Evolutionary conservation across 2,113 vertebrate genomes (phyloP).

Genomic region (Tenrec ecaudatus): DNA sequence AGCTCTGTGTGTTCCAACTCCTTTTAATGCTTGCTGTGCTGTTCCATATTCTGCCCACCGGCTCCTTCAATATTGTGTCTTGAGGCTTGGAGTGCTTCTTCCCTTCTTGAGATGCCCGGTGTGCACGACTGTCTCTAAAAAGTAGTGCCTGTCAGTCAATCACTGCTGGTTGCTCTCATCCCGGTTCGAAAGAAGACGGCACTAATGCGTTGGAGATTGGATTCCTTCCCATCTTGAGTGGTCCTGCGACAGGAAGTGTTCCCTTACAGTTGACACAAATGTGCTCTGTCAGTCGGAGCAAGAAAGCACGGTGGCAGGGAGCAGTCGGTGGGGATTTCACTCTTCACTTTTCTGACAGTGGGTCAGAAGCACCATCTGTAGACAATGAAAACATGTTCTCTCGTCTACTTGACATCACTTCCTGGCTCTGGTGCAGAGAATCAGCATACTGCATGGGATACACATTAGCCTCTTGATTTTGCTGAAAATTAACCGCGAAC

Average conservation of each 20-base stretch:
- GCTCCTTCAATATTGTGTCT: too few relatives aligned
- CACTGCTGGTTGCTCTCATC: not conserved
- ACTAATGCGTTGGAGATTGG: not conserved
- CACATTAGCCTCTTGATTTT: too few relatives aligned
- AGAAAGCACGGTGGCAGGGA: not conserved
- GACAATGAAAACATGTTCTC: not conserved
- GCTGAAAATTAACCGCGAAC: conserved; percentile 15
- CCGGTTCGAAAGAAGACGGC: not conserved
- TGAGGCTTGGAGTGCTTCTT: too few relatives aligned
- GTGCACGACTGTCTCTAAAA: not conserved
- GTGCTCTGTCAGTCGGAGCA: not conserved
- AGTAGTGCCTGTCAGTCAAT: not conserved
- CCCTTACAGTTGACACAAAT: not conserved
- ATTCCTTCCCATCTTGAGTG: not conserved
- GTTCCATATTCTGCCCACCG: too few relatives aligned
- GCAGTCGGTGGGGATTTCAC: not conserved
- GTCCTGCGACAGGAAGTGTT: not conserved
- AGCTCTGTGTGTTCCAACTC: too few relatives aligned
- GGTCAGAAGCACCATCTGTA: not conserved
- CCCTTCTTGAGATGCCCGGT: too few relatives aligned
- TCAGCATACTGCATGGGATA: not conserved
- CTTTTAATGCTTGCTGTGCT: too few relatives aligned
- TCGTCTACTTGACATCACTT: not conserved
- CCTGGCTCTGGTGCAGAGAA: not conserved
- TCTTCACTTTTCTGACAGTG: not conserved